Base-by-base conservation (phyloP, 2,888 invertebrate species). In the Ellobium chinense region DNA sequence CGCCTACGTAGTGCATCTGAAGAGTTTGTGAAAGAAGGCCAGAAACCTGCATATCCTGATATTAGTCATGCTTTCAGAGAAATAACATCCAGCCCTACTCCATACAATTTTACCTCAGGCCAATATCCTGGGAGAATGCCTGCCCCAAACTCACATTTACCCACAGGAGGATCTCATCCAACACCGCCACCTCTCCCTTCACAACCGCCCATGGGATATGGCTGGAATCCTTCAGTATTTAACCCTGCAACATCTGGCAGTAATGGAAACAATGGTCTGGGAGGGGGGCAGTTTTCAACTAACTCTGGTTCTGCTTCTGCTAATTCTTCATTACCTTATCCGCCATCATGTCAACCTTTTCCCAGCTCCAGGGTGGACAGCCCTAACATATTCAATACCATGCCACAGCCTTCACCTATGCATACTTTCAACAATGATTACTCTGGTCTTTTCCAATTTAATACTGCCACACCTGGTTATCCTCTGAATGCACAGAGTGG, bases 41-140 rank as follows among this genome's bases (percentile, higher is more conserved):
- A 65, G 3, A 73, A 83, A n/a, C 60, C 80, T 34, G 66, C 86
- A 2, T 90, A 90, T 75, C 90, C 90, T 29, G 90, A 90, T 73
- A 89, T 89, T n/a, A 88, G 89, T 34, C 83, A 82, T 81, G 89
- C 87, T 27, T 90, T 90, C 78, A 86, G 84, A 80, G 88, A 85
- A 36, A 77, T 87, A 14, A 18, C 76, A 0, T 2, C n/a, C 14
- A 24, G 3, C 18, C 72, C 31, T n/a, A 3, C 58, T 14, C 56
- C 56, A 2, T 34, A 29, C 24, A 46, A 46, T 18, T 46, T 46
- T 12, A 46, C 46, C 18, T 46, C 72, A n/a, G 27, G 58, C 31
- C 58, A 58, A 1, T 37, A 18, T 18, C 72, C 58, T 3, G 82
- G 75, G 80, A 46, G 39, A 54, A 68, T n/a, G 73, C 63, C 58